phyloP scores from a whole-genome alignment of 2,888 invertebrate genomes.

The Campoplex nolae region DNA sequence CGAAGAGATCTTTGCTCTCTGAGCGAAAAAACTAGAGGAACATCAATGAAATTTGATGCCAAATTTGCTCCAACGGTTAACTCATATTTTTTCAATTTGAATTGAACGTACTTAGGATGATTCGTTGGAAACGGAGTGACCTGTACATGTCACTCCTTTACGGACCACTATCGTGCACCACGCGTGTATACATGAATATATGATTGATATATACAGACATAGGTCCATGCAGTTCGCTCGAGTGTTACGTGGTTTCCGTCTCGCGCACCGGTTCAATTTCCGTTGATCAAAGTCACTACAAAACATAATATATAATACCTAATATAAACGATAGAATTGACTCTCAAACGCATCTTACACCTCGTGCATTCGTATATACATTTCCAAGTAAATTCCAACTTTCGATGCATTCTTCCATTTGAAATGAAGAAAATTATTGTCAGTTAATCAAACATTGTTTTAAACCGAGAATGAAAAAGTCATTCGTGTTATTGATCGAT shows the following conservation, averaged over 20 bases:
- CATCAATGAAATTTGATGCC: too few species aligned
- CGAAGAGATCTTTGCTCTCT: too few species aligned
- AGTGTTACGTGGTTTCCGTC: slow-evolving; percentile 61
- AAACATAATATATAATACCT: not conserved
- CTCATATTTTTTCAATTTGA: too few species aligned
- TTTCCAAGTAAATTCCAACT: not conserved
- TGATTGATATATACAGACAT: not conserved
- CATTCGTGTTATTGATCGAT: not conserved
- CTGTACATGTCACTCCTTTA: too few species aligned
- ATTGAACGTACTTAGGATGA: too few species aligned
- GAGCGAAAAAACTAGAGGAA: too few species aligned
- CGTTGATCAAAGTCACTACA: slow-evolving; percentile 43
- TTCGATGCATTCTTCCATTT: not conserved
- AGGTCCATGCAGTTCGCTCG: slow-evolving; percentile 27
- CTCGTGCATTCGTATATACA: not conserved
- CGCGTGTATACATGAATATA: not conserved
- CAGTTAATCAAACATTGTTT: not conserved
- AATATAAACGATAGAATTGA: slow-evolving; percentile 26
- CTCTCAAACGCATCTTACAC: slow-evolving; percentile 12
- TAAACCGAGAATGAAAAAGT: not conserved
- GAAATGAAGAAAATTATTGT: not conserved
- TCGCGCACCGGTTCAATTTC: slow-evolving; percentile 53
- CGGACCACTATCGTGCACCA: not conserved
- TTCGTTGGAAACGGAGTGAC: too few species aligned
- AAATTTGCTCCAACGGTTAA: too few species aligned